Conservation (phyloP, 2,113 vertebrate genomes). For the Loxodonta africana region DNA sequence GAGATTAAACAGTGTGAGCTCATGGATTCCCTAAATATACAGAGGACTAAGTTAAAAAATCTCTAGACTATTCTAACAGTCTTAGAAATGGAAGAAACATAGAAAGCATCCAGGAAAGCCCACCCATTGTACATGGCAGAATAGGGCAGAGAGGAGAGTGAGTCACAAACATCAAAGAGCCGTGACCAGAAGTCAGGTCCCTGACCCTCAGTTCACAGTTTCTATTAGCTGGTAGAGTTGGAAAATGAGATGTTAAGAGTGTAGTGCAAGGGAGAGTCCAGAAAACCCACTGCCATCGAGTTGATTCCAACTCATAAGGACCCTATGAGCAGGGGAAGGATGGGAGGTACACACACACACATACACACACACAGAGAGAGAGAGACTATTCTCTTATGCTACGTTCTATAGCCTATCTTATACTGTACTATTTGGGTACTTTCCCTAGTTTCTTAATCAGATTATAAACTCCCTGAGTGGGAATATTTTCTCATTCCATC, state of each 20-base stretch:
- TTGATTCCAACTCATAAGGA: too few species aligned
- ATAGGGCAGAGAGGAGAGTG: not conserved
- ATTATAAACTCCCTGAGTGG: not conserved
- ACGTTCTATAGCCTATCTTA: not conserved
- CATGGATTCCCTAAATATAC: not conserved
- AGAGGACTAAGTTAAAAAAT: not conserved
- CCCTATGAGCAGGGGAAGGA: too few species aligned
- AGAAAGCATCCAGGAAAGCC: not conserved
- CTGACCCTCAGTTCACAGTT: not conserved
- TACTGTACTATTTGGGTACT: not conserved
- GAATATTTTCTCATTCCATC: not conserved
- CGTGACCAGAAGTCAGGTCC: not conserved
- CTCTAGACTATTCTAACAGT: not conserved
- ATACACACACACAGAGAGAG: too few species aligned
- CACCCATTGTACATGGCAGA: not conserved
- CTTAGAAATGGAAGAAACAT: not conserved
- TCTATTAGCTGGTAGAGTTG: not conserved
- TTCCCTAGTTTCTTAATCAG: not conserved
- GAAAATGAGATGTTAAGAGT: not conserved
- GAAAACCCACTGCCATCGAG: too few species aligned
- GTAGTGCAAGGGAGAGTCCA: too few species aligned
- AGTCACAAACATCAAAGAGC: not conserved
- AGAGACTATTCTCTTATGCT: not conserved
- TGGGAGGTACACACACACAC: too few species aligned
- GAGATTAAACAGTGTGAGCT: constrained; percentile 3